phyloP scores from a whole-genome alignment of 2,113 vertebrate genomes.

The Cottus gobio region DNA sequence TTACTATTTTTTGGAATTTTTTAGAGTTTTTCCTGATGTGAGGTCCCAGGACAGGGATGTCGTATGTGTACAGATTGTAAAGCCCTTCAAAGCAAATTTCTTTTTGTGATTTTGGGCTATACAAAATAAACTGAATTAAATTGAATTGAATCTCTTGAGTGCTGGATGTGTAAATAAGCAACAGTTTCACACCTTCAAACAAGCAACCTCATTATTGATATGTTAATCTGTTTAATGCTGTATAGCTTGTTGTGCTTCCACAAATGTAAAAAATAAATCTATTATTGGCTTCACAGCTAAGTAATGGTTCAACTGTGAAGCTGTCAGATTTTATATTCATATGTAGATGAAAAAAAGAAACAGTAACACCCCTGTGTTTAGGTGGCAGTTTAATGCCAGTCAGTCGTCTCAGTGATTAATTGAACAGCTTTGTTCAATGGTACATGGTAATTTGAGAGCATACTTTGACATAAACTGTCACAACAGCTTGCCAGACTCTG shows the following conservation, averaged over 20 bases:
- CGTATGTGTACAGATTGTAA: no score
- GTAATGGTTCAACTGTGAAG: neutral
- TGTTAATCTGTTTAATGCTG: neutral
- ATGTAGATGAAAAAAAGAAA: neutral
- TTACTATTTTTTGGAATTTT: no score
- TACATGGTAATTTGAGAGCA: constrained; percentile 31
- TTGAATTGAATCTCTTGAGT: neutral
- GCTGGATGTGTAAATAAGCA: neutral
- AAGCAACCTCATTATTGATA: neutral
- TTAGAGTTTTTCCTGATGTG: no score
- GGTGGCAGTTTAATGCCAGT: constrained; percentile 8
- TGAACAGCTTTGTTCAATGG: constrained; percentile 31
- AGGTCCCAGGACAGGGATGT: no score
- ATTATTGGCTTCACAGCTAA: constrained; percentile 5
- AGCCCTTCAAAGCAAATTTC: no score
- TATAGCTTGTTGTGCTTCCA: neutral
- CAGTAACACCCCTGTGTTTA: constrained; percentile 8
- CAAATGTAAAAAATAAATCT: neutral
- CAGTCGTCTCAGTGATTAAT: constrained; percentile 20
- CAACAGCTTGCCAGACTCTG: constrained; percentile 44
- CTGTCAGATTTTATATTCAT: constrained; percentile 1
- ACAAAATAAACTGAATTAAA: no score
- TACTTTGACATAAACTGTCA: constrained; percentile 47
- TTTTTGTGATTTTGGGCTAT: no score
- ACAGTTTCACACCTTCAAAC: neutral